Conservation (phyloP, 2,888 invertebrate genomes). For the Bursaphelenchus okinawaensis region DNA sequence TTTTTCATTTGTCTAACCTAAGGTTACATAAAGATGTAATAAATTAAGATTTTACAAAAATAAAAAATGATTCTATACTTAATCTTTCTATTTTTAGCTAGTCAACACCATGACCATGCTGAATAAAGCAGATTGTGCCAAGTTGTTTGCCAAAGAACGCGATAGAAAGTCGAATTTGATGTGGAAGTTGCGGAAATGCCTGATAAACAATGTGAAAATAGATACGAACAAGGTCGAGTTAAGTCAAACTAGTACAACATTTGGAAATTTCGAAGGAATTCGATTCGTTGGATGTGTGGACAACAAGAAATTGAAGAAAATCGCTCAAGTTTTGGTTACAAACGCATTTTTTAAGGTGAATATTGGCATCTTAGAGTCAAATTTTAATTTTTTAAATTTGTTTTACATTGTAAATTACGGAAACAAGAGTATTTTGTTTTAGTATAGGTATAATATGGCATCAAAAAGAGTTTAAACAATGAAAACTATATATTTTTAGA, state of each 20-base stretch:
- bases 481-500: no score
- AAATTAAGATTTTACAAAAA: no score
- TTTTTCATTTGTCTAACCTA: not conserved
- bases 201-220: constrained; percentile 1
- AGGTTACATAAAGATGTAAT: no score
- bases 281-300: not conserved
- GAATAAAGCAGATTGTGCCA: not conserved
- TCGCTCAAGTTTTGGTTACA: not conserved
- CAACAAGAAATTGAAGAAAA: not conserved
- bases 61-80: no score
- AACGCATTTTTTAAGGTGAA: not conserved
- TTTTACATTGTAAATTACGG: no score
- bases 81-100: not conserved
- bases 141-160: not conserved
- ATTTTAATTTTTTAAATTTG: no score
- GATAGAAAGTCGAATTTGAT: not conserved
- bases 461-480: no score
- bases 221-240: not conserved
- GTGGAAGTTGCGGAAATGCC: not conserved
- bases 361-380: no score
- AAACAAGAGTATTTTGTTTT: no score
- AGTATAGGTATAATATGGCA: no score
- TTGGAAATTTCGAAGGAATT: not conserved
- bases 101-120: not conserved
- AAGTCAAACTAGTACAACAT: not conserved